Base-by-base conservation (phyloP, 2,113 vertebrate genomes). In the Gadus chalcogrammus region DNA sequence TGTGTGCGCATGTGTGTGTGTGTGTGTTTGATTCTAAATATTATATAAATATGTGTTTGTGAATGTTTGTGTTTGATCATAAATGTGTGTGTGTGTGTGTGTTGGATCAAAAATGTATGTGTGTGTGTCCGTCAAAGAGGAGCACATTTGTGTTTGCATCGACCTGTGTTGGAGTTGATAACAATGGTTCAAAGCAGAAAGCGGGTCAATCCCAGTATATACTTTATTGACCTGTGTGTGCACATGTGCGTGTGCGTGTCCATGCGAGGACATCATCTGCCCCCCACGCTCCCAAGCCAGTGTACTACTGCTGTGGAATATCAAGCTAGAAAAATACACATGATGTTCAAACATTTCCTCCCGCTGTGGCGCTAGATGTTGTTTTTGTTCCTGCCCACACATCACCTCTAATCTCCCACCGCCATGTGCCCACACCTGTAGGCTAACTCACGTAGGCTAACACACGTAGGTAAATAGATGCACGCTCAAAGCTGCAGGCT, bases 121-220 rank as follows among this genome's bases (percentile, higher is more conserved):
- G 61, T 58, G 55, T 52, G 69, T 48, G 42, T 48, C 42, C 11
- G 42, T 9, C 42, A 48, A 48, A 48, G 53, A 31, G 38, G 64
- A 59, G 67, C n/a, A 56, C 55, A 11, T 68, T 16, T 42, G 65
- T 67, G 65, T 24, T 12, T 18, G 1, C 71, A 80, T 82, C 13
- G 77, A 78, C 73, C 71, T 52, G 64, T 66, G 70, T 71, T 79
- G 58, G 80, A 81, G 63, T 76, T 68, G 66, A 84, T 82, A 72
- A 74, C 68, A 60, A 77, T 69, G 60, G 74, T 73, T 79, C 75
- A 76, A 84, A 80, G 74, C 70, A 72, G 67, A 73, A 48, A 68
- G 68, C 53, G 18, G 53, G 52, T 68, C 65, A 72, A 60, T 79
- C 71, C 42, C 68, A 62, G 61, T 61, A 88, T 85, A 18, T 75